A percentile compares a stretch with the other conserved stretches of the same genome.
Conservation (phyloP, 1,140 invertebrate species). For the Bombus affinis region DNA sequence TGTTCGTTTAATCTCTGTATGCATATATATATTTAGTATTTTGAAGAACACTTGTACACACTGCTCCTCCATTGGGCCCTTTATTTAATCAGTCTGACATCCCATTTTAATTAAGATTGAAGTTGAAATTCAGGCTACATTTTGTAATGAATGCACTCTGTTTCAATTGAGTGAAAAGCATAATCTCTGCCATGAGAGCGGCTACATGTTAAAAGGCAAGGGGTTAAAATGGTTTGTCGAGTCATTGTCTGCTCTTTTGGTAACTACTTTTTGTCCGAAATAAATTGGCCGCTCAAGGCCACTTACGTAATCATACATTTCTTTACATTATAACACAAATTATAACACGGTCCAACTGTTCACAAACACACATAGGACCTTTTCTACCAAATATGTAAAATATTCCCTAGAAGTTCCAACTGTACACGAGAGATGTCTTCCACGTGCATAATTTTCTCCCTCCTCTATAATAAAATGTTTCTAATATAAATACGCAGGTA, state of each 20-base stretch:
- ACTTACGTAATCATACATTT: not conserved
- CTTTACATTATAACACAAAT: not conserved
- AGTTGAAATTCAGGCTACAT: not conserved
- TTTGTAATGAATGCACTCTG: not conserved
- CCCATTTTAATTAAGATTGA: not conserved
- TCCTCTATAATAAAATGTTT: not conserved
- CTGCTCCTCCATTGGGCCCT: too few relatives aligned
- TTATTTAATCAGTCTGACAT: not conserved
- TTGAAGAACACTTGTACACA: too few relatives aligned
- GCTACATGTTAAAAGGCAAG: not conserved
- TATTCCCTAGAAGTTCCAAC: not conserved
- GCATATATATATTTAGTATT: too few relatives aligned
- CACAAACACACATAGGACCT: not conserved
- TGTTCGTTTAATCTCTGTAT: too few relatives aligned
- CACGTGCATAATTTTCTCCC: too few relatives aligned
- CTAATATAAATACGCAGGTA: not conserved
- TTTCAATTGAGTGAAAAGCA: not conserved
- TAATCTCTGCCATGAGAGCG: not conserved
- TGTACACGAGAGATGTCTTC: too few relatives aligned
- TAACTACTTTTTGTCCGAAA: not conserved
- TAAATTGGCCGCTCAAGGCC: not conserved
- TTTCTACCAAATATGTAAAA: not conserved
- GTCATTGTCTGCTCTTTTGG: not conserved
- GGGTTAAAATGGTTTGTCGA: not conserved
- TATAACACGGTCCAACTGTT: not conserved